Base-by-base conservation (phyloP, 2,888 invertebrate species). In the Ormyrus labotus region DNA sequence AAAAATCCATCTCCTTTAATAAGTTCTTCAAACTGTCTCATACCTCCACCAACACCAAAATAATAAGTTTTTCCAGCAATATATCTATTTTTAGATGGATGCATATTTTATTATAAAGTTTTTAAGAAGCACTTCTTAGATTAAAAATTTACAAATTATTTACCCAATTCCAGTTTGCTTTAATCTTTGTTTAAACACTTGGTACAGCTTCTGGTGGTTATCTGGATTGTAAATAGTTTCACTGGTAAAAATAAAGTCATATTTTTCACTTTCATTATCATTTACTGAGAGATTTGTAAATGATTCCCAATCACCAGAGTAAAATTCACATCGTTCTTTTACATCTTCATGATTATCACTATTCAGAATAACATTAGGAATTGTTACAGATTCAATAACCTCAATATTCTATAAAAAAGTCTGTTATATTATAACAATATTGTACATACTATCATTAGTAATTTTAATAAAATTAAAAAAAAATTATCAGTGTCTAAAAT, bases 31-130 rank as follows among this genome's bases (percentile, higher is more conserved):
- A 98, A 99, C 84, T 95, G 93, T 83, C 94, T 91, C 60, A 95
- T 92, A 10, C 97, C 95, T 71, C 99, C 99, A 10, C 98, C 98
- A 45, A 98, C 97, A 83, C 99, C 99, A 92, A 99, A 99, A 91
- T 99, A 99, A 91, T 95, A 94, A 11, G 94, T 94, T 92, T 99
- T 99, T 4, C 97, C 98, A 73, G 98, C 98, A 77, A 99, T 90
- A 89, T 94, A 95, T 61, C 90, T 90, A 60, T 65, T 83, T 84
- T 67, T 68, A 19, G 53, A 71, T 10, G 51, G 51, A 19, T 8
- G 9, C 3, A 67, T 55, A 67, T 55, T 69, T 7, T 57, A 34
- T 55, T 51, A 58, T 9, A 50, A 45, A 64, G n/a, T 57, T 53
- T 13, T 69, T 19, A 19, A 19, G 3, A 8, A 13, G 58, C 58